Evolutionary conservation across 2,797 vertebrate genomes (phyloP).

Genomic region (Otolemur crassicaudatus): DNA sequence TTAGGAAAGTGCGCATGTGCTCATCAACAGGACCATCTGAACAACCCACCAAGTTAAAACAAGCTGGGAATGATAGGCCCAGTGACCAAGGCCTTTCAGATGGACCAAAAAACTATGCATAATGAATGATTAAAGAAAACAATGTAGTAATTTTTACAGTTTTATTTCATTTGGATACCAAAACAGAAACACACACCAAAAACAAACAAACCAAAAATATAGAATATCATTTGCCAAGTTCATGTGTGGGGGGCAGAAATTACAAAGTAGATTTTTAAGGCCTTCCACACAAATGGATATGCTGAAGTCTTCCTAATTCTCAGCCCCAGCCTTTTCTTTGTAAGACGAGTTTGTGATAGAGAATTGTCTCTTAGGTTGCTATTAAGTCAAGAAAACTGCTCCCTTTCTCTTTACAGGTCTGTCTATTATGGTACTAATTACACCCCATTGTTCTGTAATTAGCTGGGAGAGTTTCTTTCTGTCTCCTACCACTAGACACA

Average conservation of each 20-base stretch:
- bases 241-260: not conserved
- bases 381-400: not conserved
- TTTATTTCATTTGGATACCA: conserved; percentile 20
- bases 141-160: not conserved
- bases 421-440: not conserved
- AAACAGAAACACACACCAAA: not conserved
- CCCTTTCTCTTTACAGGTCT: not conserved
- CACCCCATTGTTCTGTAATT: not conserved
- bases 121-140: conserved; percentile 11
- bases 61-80: not conserved
- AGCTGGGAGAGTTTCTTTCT: not conserved
- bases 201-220: not conserved
- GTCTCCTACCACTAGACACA: not conserved
- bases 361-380: not conserved
- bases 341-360: not conserved
- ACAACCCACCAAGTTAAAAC: not conserved
- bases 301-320: not conserved
- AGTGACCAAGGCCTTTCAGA: not conserved
- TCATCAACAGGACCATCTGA: not conserved
- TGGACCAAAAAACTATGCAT: not conserved
- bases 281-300: not conserved
- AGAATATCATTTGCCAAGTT: not conserved
- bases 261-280: not conserved
- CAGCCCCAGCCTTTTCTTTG: not conserved
- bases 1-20: not conserved